Conservation (phyloP, 2,888 invertebrate species). For the Meiosimyza platycephala region DNA sequence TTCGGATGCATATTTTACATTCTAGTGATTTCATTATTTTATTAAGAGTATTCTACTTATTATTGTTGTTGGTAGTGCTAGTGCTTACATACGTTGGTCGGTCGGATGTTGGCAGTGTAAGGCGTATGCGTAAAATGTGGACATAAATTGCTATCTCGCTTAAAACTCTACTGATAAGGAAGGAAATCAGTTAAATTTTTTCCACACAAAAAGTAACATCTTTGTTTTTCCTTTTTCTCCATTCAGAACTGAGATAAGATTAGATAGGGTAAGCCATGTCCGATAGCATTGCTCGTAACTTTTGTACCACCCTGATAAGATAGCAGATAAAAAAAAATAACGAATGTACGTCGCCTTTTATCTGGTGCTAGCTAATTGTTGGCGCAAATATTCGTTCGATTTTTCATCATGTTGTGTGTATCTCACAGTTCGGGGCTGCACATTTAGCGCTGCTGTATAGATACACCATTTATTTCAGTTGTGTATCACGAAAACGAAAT, state of each 20-base stretch:
- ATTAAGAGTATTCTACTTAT: no score
- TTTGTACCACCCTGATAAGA: no score
- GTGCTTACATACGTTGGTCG: slow-evolving; percentile 20
- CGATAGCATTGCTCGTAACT: slow-evolving; percentile 17
- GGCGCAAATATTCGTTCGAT: slow-evolving; percentile 28
- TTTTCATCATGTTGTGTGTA: slow-evolving; percentile 19
- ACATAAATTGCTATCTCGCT: background rate
- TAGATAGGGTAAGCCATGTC: slow-evolving; percentile 10
- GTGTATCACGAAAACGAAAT: slow-evolving; percentile 23
- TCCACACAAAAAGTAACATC: slow-evolving; percentile 1
- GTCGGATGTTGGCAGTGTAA: slow-evolving; percentile 37
- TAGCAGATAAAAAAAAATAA: background rate
- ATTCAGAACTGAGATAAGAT: slow-evolving; percentile 2
- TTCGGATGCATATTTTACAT: no score
- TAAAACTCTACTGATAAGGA: slow-evolving; percentile 12
- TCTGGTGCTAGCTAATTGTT: slow-evolving; percentile 7
- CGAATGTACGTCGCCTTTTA: slow-evolving; percentile 20
- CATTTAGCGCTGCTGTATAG: slow-evolving; percentile 18
- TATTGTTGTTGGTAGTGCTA: slow-evolving; percentile 43
- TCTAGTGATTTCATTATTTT: no score
- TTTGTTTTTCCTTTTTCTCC: background rate
- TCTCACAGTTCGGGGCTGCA: slow-evolving; percentile 7
- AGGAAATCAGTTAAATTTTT: slow-evolving; percentile 10
- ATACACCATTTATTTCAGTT: slow-evolving; percentile 26
- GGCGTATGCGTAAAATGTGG: slow-evolving; percentile 12